Evolutionary conservation across 2,888 invertebrate genomes (phyloP).

Genomic region (Hirtodrosophila alboralis): DNA sequence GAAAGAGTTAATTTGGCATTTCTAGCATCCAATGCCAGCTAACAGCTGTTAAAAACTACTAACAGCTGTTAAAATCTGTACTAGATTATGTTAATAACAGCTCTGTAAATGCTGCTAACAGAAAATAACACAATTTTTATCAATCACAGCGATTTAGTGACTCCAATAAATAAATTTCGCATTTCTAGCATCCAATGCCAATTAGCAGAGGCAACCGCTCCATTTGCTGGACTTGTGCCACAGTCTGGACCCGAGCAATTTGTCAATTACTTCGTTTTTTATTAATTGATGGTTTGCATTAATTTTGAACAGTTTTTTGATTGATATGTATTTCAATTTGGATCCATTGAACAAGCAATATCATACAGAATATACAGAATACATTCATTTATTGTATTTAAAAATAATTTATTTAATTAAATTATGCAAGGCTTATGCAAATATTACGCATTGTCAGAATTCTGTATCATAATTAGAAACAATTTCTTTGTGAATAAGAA

Average conservation of each 20-base stretch:
- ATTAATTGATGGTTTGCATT: slow-evolving; percentile 49
- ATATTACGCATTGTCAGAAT: slow-evolving; percentile 21
- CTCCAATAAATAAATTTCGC: too few relatives aligned
- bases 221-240: slow-evolving; percentile 22
- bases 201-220: slow-evolving; percentile 43
- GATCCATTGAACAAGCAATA: too few relatives aligned
- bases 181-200: slow-evolving; percentile 30
- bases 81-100: too few relatives aligned
- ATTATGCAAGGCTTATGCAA: not conserved
- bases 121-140: too few relatives aligned
- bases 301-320: slow-evolving; percentile 18
- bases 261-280: slow-evolving; percentile 55
- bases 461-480: not conserved
- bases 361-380: too few relatives aligned
- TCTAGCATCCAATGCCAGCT: slow-evolving; percentile 37
- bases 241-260: slow-evolving; percentile 38
- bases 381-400: too few relatives aligned
- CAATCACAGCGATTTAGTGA: too few relatives aligned
- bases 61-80: too few relatives aligned
- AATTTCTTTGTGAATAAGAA: slow-evolving; percentile 8
- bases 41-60: too few relatives aligned
- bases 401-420: slow-evolving; percentile 6
- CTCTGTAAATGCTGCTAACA: too few relatives aligned
- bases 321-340: slow-evolving; percentile 30
- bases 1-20: too few relatives aligned